These are phyloP conservation scores for Entomobrya multifasciata DNA, from an alignment of 2,888 invertebrate genomes.

Conservation along the genomic window DNA sequence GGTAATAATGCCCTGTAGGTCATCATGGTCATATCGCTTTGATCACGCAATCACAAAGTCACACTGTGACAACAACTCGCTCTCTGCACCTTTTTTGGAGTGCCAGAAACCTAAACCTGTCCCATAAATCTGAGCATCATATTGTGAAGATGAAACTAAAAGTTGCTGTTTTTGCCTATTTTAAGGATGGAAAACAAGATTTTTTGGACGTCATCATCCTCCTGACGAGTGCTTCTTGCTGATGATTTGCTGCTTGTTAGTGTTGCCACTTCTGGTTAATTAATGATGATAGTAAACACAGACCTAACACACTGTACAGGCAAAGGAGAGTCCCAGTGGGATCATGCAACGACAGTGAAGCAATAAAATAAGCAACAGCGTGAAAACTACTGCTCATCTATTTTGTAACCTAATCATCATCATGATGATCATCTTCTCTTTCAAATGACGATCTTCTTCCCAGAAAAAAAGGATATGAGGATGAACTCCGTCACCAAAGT, in stretches of 20 bases:
- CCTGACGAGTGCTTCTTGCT: neutral
- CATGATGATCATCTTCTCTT: neutral
- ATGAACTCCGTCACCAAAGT: neutral
- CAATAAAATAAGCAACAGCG: neutral
- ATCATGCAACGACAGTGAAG: neutral
- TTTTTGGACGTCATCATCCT: neutral
- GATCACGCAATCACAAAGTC: slow-evolving; percentile 2
- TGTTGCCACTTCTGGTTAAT: slow-evolving; percentile 14
- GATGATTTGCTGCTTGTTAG: slow-evolving; percentile 33
- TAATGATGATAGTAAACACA: slow-evolving; percentile 20
- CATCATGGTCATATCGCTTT: slow-evolving; percentile 7
- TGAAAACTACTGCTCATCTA: slow-evolving; percentile 17
- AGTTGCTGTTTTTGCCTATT: slow-evolving; percentile 1
- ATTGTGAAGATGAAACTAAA: neutral
- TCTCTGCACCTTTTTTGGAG: slow-evolving; percentile 11
- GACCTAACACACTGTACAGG: too few relatives aligned
- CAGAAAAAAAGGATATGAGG: neutral
- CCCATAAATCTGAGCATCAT: slow-evolving; percentile 4
- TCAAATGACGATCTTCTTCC: neutral
- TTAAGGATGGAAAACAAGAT: neutral
- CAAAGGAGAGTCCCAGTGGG: slow-evolving; percentile 23
- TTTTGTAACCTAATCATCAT: slow-evolving; percentile 32
- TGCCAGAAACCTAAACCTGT: neutral
- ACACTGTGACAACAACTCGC: neutral
- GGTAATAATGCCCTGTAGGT: neutral